Evolutionary conservation across 1,140 invertebrate species (phyloP).

Genomic region (Holotrichia oblita): DNA sequence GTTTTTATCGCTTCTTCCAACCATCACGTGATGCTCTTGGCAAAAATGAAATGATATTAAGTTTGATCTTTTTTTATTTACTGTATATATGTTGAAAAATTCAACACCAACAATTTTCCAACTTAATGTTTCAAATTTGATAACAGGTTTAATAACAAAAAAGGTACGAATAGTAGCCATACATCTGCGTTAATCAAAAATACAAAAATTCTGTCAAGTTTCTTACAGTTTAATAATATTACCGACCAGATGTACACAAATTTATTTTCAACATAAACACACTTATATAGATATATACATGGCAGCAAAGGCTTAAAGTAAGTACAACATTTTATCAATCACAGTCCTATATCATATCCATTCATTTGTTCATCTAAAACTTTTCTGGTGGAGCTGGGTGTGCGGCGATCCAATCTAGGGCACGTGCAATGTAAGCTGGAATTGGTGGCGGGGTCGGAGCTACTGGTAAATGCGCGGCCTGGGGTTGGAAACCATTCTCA

Average conservation of each 20-base stretch:
- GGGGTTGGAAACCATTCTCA: conserved; percentile 67
- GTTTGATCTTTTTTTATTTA: no score
- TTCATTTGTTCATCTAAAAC: neutral
- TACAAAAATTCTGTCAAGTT: no score
- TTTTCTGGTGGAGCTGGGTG: conserved; percentile 55
- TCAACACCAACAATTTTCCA: no score
- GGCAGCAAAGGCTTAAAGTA: conserved; percentile 11
- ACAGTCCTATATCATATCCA: neutral
- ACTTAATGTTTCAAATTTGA: no score
- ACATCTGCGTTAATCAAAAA: no score
- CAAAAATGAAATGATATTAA: no score
- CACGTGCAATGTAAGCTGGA: conserved; percentile 57
- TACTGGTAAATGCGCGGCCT: conserved; percentile 65
- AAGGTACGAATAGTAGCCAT: no score
- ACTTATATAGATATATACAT: conserved; percentile 6
- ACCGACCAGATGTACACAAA: conserved; percentile 6
- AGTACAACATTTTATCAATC: neutral
- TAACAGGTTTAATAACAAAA: no score
- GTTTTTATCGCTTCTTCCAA: no score
- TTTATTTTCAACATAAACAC: conserved; percentile 23
- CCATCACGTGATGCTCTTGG: no score
- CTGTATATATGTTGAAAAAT: no score
- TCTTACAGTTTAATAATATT: neutral
- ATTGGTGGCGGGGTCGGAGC: conserved; percentile 65
- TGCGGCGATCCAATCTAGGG: conserved; percentile 60